A percentile compares a stretch with the other conserved stretches of the same genome.
Conservation (phyloP, 2,888 invertebrate species). For the Odontothrips loti region DNA sequence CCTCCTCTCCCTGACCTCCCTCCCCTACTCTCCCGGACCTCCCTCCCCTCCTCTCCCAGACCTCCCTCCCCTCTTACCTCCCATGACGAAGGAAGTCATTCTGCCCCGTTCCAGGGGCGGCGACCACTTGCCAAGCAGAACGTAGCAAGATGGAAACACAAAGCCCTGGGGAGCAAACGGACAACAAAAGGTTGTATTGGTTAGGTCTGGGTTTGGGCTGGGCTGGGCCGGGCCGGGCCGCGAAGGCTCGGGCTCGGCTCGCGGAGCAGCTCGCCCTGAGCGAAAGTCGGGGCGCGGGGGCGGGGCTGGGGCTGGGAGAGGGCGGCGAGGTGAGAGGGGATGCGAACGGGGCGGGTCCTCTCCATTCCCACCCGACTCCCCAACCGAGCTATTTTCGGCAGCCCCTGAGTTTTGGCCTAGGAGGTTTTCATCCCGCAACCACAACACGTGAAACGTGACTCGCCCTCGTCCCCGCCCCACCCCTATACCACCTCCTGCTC, state of each 20-base stretch:
- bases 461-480: too few relatives aligned
- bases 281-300: neutral
- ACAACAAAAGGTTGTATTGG: neutral
- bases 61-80: neutral
- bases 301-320: neutral
- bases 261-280: too few relatives aligned
- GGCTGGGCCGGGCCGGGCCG: too few relatives aligned
- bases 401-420: too few relatives aligned
- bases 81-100: slow-evolving; percentile 36
- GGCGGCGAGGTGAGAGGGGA: neutral
- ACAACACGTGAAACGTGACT: neutral
- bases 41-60: too few relatives aligned
- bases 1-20: neutral
- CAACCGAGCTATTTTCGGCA: too few relatives aligned
- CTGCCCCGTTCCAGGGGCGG: slow-evolving; percentile 34
- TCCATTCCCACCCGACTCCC: too few relatives aligned
- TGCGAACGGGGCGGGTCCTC: too few relatives aligned
- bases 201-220: neutral
- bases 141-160: slow-evolving; percentile 36
- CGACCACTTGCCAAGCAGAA: slow-evolving; percentile 35
- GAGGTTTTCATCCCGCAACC: too few relatives aligned
- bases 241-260: neutral
- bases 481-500: neutral
- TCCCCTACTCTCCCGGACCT: neutral
- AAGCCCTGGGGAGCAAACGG: slow-evolving; percentile 33